A percentile compares a stretch with the other conserved stretches of the same genome.
Evolutionary conservation across 2,888 invertebrate species (phyloP).

Genomic region (Patella pellucida): DNA sequence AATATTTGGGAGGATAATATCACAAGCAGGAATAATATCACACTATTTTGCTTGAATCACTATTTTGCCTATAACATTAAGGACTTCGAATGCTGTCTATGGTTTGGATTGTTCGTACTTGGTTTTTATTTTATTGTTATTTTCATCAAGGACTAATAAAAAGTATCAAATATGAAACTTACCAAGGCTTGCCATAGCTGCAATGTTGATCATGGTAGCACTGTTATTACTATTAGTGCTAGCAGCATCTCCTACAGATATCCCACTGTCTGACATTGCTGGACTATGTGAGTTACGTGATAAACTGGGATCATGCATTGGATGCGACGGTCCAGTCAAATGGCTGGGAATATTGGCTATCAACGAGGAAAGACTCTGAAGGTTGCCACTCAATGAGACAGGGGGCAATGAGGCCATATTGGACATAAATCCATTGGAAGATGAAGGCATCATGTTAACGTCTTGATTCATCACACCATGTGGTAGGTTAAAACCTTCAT

Average conservation of each 20-base stretch:
- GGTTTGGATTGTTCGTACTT: no score
- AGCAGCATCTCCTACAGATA: slow-evolving; percentile 68
- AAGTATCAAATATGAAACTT: slow-evolving; percentile 60
- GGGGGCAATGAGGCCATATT: slow-evolving; percentile 42
- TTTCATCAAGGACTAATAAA: no score
- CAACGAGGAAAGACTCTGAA: slow-evolving; percentile 25
- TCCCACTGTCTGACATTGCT: slow-evolving; percentile 70
- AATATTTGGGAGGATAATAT: no score
- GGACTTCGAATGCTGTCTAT: no score
- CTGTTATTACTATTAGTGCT: slow-evolving; percentile 62
- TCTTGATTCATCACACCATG: slow-evolving; percentile 62
- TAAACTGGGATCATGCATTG: slow-evolving; percentile 43
- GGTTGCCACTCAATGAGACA: slow-evolving; percentile 40
- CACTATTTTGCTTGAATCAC: no score
- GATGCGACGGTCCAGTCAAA: slow-evolving; percentile 17
- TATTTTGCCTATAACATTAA: no score
- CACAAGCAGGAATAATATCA: no score
- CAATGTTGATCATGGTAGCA: slow-evolving; percentile 84
- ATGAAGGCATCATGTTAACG: slow-evolving; percentile 47
- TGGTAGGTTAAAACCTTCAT: slow-evolving; percentile 65
- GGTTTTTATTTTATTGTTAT: no score
- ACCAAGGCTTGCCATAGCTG: slow-evolving; percentile 90
- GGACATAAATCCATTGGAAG: slow-evolving; percentile 46
- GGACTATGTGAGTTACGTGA: slow-evolving; percentile 69
- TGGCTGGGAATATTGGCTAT: slow-evolving; percentile 27